Evolutionary conservation across 2,797 vertebrate species (phyloP), one percentile per base, ranked within the genome.

Genomic region (Chelonia mydas): DNA sequence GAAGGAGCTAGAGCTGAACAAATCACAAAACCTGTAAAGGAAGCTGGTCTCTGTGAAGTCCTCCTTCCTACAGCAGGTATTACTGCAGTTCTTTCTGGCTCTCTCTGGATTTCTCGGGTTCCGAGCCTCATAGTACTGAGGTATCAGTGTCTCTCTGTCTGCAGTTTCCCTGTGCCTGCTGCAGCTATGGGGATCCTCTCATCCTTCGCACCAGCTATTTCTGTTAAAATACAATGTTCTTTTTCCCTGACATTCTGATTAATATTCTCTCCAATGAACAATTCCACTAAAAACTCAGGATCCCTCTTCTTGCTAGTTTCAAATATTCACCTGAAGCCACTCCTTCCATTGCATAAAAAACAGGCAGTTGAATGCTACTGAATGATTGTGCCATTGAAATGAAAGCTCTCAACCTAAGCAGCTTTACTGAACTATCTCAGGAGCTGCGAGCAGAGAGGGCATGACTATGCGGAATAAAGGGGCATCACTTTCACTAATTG

Each of bases 401-500:
- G 81, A 51, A 61, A 78, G 45, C 45, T 84, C 53, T 89, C 72
- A 53, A 25, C 74, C 16, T 61, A 78, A 57, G 59, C 68, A 81
- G 61, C 49, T 65, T 27, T 13, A 77, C 72, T 80, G 33, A 47
- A 33, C 57, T 76, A 86, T 15, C 86, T 82, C 83, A 83, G 74
- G 27, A 59, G 28, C 76, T 83, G 37, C 23, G 54, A 50, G 79
- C 51, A 45, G 21, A 54, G 83, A 87, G 72, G 77, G n/a, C 83
- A 57, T 51, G 28, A 84, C 49, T 95, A 59, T 89, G 83, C 90
- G 85, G 78, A 88, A 88, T 84, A 89, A 87, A 96, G 94, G 93
- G 87, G 87, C 90, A 96, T 93, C 37, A 13, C 80, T 94, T 97
- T 94, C 93, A 97, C 98, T 99, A 99, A 99, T 99, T 99, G 98